Base-by-base conservation (phyloP, 2,113 vertebrate genomes). In the Hiodon alosoides region DNA sequence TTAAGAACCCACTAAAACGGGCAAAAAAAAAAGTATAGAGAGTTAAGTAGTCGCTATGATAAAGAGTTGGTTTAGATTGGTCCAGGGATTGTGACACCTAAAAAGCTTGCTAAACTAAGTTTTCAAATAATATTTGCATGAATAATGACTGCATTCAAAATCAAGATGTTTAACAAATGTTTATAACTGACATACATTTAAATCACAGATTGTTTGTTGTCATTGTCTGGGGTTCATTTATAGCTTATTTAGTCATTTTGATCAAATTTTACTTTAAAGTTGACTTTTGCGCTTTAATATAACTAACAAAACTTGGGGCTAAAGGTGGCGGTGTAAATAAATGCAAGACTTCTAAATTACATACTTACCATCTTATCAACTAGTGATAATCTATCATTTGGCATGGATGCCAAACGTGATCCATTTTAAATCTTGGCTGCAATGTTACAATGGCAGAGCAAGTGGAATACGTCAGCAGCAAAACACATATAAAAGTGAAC, bases 301-400 rank as follows among this genome's bases (percentile, higher is more conserved):
- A 31, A 31, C 31, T 31, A 2, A 31, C 31, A 31, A 31, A 31
- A 31, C 31, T 31, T 31, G 31, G 54, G 7, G 62, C 16, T 57
- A 55, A 11, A 66, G 51, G 51, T 65, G 52, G 61, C 61, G 11
- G 53, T 52, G 62, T 74, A 55, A 79, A 73, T 76, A 79, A 73
- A 69, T 64, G 70, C 58, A 9, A 54, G 11, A n/a, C 16, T 14
- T 8, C 47, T 46, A 46, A 7, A 5, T 51, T 74, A 14, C 61
- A 73, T 66, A 80, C 76, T 78, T 78, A 81, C 77, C 74, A 67
- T 62, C 67, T 71, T 72, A 77, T 68, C 67, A 73, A 67, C 66
- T 53, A 58, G 61, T 74, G 71, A 51, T 70, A 76, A 78, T 61
- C 71, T 61, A 76, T 73, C 73, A 72, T 11, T 68, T 69, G 71